Evolutionary conservation across 2,113 vertebrate species (phyloP).

Genomic region (Syngnathus scovelli): DNA sequence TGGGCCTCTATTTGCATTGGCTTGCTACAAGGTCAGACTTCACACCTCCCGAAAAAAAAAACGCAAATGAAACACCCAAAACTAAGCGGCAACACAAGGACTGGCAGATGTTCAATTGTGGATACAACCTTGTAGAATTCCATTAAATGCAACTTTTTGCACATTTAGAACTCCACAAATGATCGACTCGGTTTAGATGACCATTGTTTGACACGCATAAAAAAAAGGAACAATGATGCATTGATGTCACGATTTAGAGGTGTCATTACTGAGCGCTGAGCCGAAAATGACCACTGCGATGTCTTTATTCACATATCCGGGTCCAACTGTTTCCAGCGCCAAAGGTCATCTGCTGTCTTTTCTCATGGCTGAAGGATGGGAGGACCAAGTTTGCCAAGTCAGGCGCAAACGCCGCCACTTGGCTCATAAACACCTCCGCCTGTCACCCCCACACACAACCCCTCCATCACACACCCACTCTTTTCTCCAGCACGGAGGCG

Average conservation of each 20-base stretch:
- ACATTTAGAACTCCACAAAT: constrained; percentile 2
- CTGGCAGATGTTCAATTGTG: not conserved
- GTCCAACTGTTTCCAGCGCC: constrained; percentile 60
- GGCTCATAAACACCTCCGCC: constrained; percentile 61
- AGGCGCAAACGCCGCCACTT: constrained; percentile 51
- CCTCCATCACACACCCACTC: constrained; percentile 6
- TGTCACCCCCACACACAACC: constrained; percentile 28
- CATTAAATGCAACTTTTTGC: not conserved
- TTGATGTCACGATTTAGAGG: not conserved
- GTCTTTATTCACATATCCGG: constrained; percentile 47
- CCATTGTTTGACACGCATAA: not conserved
- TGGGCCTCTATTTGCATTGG: not conserved
- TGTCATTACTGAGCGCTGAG: constrained; percentile 33
- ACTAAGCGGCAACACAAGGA: not conserved
- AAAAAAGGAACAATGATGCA: too few relatives aligned
- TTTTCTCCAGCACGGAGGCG: constrained; percentile 48
- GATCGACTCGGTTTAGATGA: constrained; percentile 1
- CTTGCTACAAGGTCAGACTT: not conserved
- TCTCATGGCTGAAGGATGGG: constrained; percentile 44
- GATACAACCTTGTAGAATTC: not conserved
- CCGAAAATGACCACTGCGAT: constrained; percentile 22
- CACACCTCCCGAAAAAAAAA: not conserved
- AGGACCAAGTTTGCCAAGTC: constrained; percentile 50
- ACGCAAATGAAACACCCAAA: not conserved
- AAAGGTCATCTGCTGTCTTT: constrained; percentile 63